Percentiles rank a stretch among this genome's conserved stretches.
Evolutionary conservation across 2,113 vertebrate genomes (phyloP).

Genomic region (Alces alces): DNA sequence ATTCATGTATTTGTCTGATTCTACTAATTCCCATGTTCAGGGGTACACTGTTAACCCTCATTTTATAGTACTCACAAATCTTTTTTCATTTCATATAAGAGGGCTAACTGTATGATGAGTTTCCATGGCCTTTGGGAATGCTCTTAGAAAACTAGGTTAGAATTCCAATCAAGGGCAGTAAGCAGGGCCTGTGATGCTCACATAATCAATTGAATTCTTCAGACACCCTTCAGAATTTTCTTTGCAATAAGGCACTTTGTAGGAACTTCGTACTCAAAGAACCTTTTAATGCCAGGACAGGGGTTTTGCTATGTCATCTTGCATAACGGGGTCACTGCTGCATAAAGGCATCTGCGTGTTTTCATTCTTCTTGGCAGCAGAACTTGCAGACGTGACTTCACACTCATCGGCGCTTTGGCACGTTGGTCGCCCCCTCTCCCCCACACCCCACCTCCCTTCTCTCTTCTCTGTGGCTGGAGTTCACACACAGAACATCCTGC

Average conservation of each 20-base stretch:
- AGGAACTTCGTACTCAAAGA: constrained; percentile 40
- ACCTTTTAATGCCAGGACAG: constrained; percentile 42
- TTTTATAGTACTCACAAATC: background rate
- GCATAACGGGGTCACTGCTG: constrained; percentile 71
- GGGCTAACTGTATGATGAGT: background rate
- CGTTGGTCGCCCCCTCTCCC: constrained; percentile 3
- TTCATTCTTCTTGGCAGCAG: constrained; percentile 72
- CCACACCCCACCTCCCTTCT: background rate
- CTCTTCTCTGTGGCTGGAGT: constrained; percentile 1
- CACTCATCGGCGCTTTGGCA: constrained; percentile 58
- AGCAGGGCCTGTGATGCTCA: background rate
- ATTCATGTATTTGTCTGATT: background rate
- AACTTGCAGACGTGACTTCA: constrained; percentile 73
- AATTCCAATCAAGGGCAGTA: background rate
- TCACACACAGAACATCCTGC: constrained; percentile 29
- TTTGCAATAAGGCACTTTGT: constrained; percentile 16
- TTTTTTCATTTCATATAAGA: background rate
- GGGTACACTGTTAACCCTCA: background rate
- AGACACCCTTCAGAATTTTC: constrained; percentile 40
- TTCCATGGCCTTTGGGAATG: background rate
- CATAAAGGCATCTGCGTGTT: constrained; percentile 66
- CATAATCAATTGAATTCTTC: constrained; percentile 28
- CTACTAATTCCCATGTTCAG: background rate
- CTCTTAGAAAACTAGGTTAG: background rate
- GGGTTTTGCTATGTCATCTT: constrained; percentile 52